These are phyloP conservation scores for Stegastes partitus DNA, from an alignment of 2,113 vertebrate genomes.

Conservation along the genomic window DNA sequence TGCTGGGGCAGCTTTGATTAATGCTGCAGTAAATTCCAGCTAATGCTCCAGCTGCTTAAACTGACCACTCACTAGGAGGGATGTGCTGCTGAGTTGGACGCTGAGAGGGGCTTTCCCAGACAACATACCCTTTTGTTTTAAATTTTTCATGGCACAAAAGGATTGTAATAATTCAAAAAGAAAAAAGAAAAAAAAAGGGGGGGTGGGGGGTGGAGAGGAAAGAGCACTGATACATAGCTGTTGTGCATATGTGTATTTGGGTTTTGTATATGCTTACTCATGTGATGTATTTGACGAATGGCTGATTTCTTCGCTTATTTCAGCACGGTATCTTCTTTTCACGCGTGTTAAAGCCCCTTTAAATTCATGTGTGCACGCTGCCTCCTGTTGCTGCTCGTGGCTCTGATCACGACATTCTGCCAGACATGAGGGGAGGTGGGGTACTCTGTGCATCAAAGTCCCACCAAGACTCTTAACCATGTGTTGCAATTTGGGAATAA, in stretches of 20 bases:
- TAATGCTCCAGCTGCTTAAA: conserved; percentile 39
- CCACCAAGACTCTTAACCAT: conserved; percentile 67
- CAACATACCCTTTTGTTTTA: not conserved
- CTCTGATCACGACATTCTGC: conserved; percentile 57
- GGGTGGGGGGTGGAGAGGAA: no score
- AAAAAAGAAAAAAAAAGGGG: no score
- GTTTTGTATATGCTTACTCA: not conserved
- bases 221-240: not conserved
- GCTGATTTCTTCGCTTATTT: conserved; percentile 23
- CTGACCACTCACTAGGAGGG: conserved; percentile 10
- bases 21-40: conserved; percentile 45
- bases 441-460: conserved; percentile 59
- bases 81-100: conserved; percentile 12
- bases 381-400: conserved; percentile 32
- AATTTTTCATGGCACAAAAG: conserved; percentile 9
- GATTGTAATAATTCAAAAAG: not conserved
- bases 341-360: conserved; percentile 33
- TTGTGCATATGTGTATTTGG: conserved; percentile 1
- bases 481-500: conserved; percentile 68
- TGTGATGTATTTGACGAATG: conserved; percentile 2
- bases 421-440: conserved; percentile 31
- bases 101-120: not conserved
- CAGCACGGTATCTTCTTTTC: conserved; percentile 9
- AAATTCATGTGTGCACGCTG: conserved; percentile 49
- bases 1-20: conserved; percentile 28